Conservation (phyloP, 2,888 invertebrate species). For the Apoda limacodes region DNA sequence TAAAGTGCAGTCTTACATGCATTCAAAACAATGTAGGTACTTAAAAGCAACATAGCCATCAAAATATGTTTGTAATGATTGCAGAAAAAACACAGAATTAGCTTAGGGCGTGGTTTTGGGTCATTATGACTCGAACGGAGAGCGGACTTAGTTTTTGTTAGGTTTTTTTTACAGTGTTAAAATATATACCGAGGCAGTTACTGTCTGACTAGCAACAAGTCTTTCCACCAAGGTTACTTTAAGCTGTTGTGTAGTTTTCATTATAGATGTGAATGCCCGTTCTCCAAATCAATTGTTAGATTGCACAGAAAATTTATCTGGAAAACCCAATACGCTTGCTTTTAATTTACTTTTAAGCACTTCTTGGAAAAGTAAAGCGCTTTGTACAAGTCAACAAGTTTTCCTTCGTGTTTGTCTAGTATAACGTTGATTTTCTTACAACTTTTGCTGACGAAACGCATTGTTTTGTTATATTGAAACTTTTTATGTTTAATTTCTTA, state of each 20-base stretch:
- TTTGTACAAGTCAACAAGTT: slow-evolving; percentile 31
- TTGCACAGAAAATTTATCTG: slow-evolving; percentile 19
- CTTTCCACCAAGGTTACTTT: slow-evolving; percentile 40
- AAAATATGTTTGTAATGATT: too few species aligned
- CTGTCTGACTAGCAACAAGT: not conserved
- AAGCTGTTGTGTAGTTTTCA: not conserved
- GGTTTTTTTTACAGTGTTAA: slow-evolving; percentile 33
- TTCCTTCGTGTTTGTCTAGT: slow-evolving; percentile 49
- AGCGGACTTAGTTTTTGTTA: slow-evolving; percentile 48
- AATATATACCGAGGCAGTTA: slow-evolving; percentile 36
- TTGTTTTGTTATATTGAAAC: slow-evolving; percentile 33
- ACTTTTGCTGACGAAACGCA: slow-evolving; percentile 45
- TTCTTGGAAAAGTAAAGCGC: slow-evolving; percentile 46
- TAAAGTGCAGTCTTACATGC: too few species aligned
- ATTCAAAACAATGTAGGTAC: too few species aligned
- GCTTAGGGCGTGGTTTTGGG: slow-evolving; percentile 42
- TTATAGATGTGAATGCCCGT: slow-evolving; percentile 16
- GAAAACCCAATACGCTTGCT: slow-evolving; percentile 19
- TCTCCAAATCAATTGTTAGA: slow-evolving; percentile 39
- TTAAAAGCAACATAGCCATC: too few species aligned
- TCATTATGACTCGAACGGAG: slow-evolving; percentile 49
- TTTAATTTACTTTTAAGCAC: slow-evolving; percentile 46
- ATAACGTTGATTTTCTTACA: slow-evolving; percentile 45
- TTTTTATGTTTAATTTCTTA: too few species aligned
- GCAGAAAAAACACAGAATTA: not conserved